Percentiles rank a stretch among this genome's conserved stretches.
Evolutionary conservation across 2,113 vertebrate species (phyloP).

Genomic region (Oxyura jamaicensis): DNA sequence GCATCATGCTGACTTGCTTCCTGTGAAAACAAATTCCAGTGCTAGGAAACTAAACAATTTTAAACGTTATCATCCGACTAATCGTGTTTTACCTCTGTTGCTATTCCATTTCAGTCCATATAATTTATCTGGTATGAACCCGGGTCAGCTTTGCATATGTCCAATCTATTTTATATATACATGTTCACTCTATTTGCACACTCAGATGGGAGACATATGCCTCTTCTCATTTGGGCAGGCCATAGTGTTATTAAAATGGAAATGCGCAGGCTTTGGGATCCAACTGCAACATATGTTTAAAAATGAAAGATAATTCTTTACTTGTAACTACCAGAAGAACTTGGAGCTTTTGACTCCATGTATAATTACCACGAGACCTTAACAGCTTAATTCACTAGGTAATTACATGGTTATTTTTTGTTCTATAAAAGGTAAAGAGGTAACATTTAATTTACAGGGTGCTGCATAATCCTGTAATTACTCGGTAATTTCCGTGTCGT

Average conservation of each 20-base stretch:
- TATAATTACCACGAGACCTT: conserved; percentile 77
- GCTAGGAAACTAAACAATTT: conserved; percentile 36
- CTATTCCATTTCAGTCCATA: conserved; percentile 30
- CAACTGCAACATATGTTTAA: conserved; percentile 64
- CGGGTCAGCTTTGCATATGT: conserved; percentile 69
- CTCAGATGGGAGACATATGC: conserved; percentile 69
- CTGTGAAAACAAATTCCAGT: conserved; percentile 21
- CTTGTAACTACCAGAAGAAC: conserved; percentile 75
- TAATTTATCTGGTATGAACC: conserved; percentile 53
- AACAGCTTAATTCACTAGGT: conserved; percentile 77
- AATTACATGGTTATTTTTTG: conserved; percentile 79
- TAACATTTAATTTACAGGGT: conserved; percentile 79
- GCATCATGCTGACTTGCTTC: neutral
- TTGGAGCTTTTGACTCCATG: conserved; percentile 72
- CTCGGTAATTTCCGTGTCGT: conserved; percentile 66
- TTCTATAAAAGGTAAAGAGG: conserved; percentile 79
- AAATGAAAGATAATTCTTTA: conserved; percentile 75
- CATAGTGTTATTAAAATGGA: conserved; percentile 72
- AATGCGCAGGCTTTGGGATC: conserved; percentile 53
- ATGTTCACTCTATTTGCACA: conserved; percentile 69
- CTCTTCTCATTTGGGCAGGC: conserved; percentile 67
- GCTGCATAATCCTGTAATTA: conserved; percentile 80
- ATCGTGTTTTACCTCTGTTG: conserved; percentile 55
- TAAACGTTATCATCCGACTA: conserved; percentile 23
- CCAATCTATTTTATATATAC: conserved; percentile 67